Base-by-base conservation (phyloP, 2,797 vertebrate genomes). In the Cheirogaleus major region DNA sequence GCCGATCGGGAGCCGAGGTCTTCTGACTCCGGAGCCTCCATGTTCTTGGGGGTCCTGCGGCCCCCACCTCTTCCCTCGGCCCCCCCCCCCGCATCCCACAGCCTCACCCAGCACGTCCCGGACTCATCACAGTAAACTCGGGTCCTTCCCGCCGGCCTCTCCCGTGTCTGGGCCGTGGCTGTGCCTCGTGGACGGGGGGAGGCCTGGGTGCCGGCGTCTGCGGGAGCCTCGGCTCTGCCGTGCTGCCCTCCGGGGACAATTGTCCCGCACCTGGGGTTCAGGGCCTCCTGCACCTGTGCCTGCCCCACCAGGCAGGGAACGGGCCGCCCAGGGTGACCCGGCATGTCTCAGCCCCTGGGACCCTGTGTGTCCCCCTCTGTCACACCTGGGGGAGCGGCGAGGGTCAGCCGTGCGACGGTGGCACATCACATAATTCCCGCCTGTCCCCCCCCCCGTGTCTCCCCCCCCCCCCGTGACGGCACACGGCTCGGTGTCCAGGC, bases 51-150 rank as follows among this genome's bases (percentile, higher is more conserved):
- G 14, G 0, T 32, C 15, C 85, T 7, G 30, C 4, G 13, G 63
- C 43, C 15, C 45, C 41, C 4, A 10, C 84, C 48, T 18, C 59
- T 22, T 76, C 65, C 75, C 35, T 25, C 5, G 3, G 43, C 55
- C 17, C 12, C 15, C 12, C 9, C 14, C 30, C 38, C 27, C 2
- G 7, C 35, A 2, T 25, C 25, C 55, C 11, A 8, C 9, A 55
- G 35, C 72, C 76, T n/a, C 23, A 25, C 35, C 27, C 14, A 2
- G 35, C 43, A 30, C 65, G 18, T 72, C 80, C 52, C 30, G 30
- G 72, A 43, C 30, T 23, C 6, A 7, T 38, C 7, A 0, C 32
- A 14, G 73, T 18, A 32, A 43, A 20, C 27, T 17, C 0, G 8
- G 38, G 35, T 23, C 30, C 65, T 30, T 72, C 22, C 48, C 20